Evolutionary conservation across 2,797 vertebrate species (phyloP).

Genomic region (Brachymystax lenok): DNA sequence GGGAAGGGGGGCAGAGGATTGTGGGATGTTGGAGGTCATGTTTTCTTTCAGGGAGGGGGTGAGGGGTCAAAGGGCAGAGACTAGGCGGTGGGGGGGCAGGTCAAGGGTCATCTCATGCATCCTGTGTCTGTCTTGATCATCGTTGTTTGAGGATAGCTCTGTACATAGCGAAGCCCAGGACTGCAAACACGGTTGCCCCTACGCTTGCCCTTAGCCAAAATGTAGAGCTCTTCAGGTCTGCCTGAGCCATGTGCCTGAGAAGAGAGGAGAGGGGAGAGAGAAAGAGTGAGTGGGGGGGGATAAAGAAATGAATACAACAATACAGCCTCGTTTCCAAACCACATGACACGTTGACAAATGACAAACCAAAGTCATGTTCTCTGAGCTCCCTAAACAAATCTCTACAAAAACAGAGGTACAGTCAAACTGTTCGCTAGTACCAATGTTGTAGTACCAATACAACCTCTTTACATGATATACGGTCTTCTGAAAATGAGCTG

Average conservation of each 20-base stretch:
- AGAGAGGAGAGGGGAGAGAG: not conserved
- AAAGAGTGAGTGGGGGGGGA: constrained; percentile 12
- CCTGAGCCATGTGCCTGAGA: constrained; percentile 92
- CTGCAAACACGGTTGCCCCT: constrained; percentile 94
- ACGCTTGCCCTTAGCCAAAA: constrained; percentile 98
- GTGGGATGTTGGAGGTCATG: not conserved
- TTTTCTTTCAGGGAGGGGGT: constrained; percentile 51
- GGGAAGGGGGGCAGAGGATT: not conserved
- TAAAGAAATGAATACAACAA: constrained; percentile 21
- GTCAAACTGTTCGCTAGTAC: not conserved
- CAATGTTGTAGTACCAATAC: too few relatives aligned
- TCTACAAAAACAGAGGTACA: not conserved
- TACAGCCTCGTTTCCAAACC: constrained; percentile 3
- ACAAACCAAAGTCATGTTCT: constrained; percentile 45
- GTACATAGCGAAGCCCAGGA: constrained; percentile 98
- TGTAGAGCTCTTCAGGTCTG: constrained; percentile 95
- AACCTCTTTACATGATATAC: not conserved
- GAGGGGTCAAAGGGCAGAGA: constrained; percentile 42
- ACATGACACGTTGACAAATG: constrained; percentile 33
- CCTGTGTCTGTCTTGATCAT: constrained; percentile 76
- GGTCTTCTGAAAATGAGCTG: not conserved
- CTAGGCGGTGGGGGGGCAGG: constrained; percentile 1
- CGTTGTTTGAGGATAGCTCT: constrained; percentile 94
- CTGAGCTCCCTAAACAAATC: constrained; percentile 15
- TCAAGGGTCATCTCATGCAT: constrained; percentile 34